These are phyloP conservation scores for Globodera ellingtonae DNA, from an alignment of 1,140 invertebrate species.

Conservation along the genomic window DNA sequence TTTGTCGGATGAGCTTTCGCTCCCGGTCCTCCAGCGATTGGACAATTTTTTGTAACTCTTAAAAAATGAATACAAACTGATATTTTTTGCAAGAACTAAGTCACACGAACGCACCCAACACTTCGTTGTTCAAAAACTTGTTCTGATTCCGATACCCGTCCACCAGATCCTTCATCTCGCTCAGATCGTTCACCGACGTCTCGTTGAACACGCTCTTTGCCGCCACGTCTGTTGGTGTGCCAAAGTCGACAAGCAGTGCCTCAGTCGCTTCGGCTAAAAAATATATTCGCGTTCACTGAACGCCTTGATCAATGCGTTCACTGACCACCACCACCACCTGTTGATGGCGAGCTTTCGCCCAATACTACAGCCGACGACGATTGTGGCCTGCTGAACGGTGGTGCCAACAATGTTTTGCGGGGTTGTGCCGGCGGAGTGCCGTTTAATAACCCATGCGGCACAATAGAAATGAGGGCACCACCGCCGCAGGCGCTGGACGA, in stretches of 20 bases:
- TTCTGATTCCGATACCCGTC: constrained; percentile 49
- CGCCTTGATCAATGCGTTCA: background rate
- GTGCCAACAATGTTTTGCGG: background rate
- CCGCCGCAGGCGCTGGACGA: background rate
- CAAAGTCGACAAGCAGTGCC: constrained; percentile 40
- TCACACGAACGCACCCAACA: constrained; percentile 29
- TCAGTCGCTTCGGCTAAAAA: constrained; percentile 38
- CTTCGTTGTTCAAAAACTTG: constrained; percentile 51
- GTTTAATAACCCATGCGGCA: too few species aligned
- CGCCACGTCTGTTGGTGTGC: constrained; percentile 28
- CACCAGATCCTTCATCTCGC: constrained; percentile 47
- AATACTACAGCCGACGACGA: background rate
- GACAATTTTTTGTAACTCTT: constrained; percentile 49
- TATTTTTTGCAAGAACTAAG: background rate
- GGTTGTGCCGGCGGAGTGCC: too few species aligned
- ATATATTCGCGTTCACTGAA: background rate
- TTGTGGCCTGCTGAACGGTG: background rate
- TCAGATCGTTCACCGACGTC: constrained; percentile 41
- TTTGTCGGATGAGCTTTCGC: constrained; percentile 45
- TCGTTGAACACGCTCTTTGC: constrained; percentile 40
- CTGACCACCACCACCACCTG: background rate
- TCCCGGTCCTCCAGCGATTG: constrained; percentile 46
- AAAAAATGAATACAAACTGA: constrained; percentile 2
- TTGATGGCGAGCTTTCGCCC: background rate
- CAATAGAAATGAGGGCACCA: background rate